Conservation (phyloP, 1,140 invertebrate genomes). For the Monomorium pharaonis region DNA sequence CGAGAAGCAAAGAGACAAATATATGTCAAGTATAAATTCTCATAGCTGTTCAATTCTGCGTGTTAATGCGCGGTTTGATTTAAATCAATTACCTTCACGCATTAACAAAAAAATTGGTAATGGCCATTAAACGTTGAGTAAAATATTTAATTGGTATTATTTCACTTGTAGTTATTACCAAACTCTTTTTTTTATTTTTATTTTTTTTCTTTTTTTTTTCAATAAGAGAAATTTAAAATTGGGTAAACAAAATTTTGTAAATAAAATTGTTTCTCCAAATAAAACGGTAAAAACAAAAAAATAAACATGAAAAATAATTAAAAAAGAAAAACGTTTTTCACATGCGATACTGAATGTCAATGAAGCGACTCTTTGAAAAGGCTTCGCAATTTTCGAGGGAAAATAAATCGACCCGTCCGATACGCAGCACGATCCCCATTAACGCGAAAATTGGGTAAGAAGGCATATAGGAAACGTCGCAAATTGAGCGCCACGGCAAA, state of each 20-base stretch:
- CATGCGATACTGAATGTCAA: not conserved
- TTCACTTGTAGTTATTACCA: too few relatives aligned
- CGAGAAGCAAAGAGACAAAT: not conserved
- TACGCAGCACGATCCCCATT: conserved; percentile 54
- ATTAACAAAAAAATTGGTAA: too few relatives aligned
- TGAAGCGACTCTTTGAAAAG: not conserved
- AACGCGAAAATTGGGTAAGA: conserved; percentile 80
- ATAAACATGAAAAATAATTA: conserved; percentile 4
- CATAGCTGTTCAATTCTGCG: not conserved
- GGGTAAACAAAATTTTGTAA: too few relatives aligned
- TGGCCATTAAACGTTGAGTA: too few relatives aligned
- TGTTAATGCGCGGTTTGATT: not conserved
- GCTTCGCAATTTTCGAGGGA: not conserved
- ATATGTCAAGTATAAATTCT: not conserved
- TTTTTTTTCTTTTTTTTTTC: too few relatives aligned
- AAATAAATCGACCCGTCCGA: conserved; percentile 14
- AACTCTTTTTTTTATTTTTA: too few relatives aligned
- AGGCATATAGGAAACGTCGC: conserved; percentile 85
- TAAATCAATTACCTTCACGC: not conserved
- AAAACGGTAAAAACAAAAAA: not conserved
- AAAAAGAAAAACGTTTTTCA: too few relatives aligned
- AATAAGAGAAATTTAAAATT: too few relatives aligned
- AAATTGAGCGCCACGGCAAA: conserved; percentile 82
- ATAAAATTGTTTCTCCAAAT: not conserved
- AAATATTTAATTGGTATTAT: too few relatives aligned